Conservation (phyloP, 2,888 invertebrate genomes). For the Cryptocephalus primarius region DNA sequence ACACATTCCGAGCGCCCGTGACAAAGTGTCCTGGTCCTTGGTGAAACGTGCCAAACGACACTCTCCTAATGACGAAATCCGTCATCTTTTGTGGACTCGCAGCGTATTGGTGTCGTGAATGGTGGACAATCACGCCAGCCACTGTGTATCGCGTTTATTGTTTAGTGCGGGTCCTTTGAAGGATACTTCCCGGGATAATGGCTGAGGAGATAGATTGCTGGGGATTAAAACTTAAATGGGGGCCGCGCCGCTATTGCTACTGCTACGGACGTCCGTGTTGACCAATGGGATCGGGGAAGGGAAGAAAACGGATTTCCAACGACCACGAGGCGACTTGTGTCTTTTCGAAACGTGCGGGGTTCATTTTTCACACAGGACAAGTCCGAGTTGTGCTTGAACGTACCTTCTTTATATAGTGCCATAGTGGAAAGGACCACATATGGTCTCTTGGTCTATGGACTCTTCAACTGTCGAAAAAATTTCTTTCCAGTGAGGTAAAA, state of each 20-base stretch:
- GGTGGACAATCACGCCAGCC: slow-evolving; percentile 11
- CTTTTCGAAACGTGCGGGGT: too few relatives aligned
- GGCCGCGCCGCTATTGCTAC: neutral
- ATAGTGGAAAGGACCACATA: too few relatives aligned
- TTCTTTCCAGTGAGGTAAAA: too few relatives aligned
- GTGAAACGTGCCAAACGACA: slow-evolving; percentile 24
- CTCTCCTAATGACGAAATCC: slow-evolving; percentile 29
- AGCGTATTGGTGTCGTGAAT: slow-evolving; percentile 27
- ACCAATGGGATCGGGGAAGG: neutral
- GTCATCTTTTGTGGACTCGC: slow-evolving; percentile 29
- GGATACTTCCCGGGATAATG: slow-evolving; percentile 13
- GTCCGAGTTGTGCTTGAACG: too few relatives aligned
- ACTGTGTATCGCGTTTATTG: slow-evolving; percentile 14
- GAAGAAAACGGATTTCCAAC: too few relatives aligned
- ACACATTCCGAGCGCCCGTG: slow-evolving; percentile 21
- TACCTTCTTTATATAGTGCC: too few relatives aligned
- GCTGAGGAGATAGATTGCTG: slow-evolving; percentile 11
- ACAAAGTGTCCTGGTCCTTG: slow-evolving; percentile 25
- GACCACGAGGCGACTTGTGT: too few relatives aligned
- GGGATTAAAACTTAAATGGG: slow-evolving; percentile 12
- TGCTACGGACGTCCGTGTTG: slow-evolving; percentile 2
- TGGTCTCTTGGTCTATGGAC: too few relatives aligned
- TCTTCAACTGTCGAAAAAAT: too few relatives aligned
- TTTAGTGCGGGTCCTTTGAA: slow-evolving; percentile 14
- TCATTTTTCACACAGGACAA: too few relatives aligned